phyloP scores from a whole-genome alignment of 2,888 invertebrate species.

The Tolmerus cingulatus region DNA sequence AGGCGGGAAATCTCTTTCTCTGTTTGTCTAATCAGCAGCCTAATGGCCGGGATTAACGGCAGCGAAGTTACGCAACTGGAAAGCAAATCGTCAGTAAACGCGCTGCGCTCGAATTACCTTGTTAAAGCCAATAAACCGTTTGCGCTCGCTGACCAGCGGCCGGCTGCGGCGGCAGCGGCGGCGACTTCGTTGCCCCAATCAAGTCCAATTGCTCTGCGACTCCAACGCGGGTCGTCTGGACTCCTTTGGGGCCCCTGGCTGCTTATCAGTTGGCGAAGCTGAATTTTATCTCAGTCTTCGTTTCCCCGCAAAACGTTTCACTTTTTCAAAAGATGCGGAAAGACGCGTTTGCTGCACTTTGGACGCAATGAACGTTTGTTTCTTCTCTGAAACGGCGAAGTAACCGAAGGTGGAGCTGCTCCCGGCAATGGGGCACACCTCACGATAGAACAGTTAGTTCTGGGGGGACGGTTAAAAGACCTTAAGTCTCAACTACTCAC shows the following conservation, averaged over 20 bases:
- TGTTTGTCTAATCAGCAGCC: not conserved
- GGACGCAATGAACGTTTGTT: not conserved
- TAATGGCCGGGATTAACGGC: not conserved
- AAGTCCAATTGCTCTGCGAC: not conserved
- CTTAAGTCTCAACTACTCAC: not conserved
- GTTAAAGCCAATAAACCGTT: constrained; percentile 17
- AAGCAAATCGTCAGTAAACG: not conserved
- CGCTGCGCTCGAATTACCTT: constrained; percentile 3
- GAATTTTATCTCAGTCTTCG: not conserved
- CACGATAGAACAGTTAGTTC: not conserved
- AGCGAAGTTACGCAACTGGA: constrained; percentile 3
- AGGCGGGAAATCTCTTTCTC: not conserved
- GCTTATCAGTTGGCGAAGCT: not conserved
- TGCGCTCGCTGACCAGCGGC: not conserved
- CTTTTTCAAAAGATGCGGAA: constrained; percentile 11
- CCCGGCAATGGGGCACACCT: not conserved
- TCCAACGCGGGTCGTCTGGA: not conserved
- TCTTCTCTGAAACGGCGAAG: not conserved
- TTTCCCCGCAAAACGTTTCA: not conserved
- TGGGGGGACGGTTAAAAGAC: not conserved
- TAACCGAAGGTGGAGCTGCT: not conserved
- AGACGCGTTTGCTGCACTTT: not conserved
- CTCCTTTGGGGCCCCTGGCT: not conserved
- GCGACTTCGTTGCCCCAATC: not conserved
- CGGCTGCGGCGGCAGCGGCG: constrained; percentile 10